Conservation (phyloP, 2,113 vertebrate species). For the Ranitomeya variabilis region DNA sequence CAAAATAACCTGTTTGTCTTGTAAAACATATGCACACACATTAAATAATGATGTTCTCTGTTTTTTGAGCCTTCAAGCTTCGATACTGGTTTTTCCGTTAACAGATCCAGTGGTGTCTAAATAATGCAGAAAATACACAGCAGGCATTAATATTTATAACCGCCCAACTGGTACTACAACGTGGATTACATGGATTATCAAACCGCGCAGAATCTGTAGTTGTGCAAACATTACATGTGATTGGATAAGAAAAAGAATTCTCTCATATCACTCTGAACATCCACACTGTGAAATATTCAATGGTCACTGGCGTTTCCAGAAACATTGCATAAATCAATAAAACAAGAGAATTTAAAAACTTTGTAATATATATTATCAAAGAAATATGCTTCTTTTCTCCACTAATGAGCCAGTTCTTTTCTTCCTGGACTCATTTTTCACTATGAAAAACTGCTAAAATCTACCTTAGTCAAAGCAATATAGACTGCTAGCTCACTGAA, state of each 20-base stretch:
- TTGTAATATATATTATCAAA: too few species aligned
- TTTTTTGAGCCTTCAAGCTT: not conserved
- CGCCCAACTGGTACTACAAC: not conserved
- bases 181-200: not conserved
- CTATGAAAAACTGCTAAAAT: too few species aligned
- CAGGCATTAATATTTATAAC: conserved; percentile 12
- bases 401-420: too few species aligned
- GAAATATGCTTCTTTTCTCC: too few species aligned
- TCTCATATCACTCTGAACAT: not conserved
- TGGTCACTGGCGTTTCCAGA: too few species aligned
- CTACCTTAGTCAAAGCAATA: too few species aligned
- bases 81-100: not conserved
- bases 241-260: not conserved
- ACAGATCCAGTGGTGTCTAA: not conserved
- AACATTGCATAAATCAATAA: too few species aligned
- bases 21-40: not conserved
- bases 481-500: too few species aligned
- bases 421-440: too few species aligned
- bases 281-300: not conserved
- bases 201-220: not conserved
- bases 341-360: too few species aligned
- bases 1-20: not conserved
- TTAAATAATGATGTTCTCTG: not conserved
- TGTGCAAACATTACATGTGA: not conserved
- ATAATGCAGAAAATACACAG: not conserved